Percentiles rank a stretch among this genome's conserved stretches.
Conservation (phyloP, 1,140 invertebrate species). For the Thrips palmi region DNA sequence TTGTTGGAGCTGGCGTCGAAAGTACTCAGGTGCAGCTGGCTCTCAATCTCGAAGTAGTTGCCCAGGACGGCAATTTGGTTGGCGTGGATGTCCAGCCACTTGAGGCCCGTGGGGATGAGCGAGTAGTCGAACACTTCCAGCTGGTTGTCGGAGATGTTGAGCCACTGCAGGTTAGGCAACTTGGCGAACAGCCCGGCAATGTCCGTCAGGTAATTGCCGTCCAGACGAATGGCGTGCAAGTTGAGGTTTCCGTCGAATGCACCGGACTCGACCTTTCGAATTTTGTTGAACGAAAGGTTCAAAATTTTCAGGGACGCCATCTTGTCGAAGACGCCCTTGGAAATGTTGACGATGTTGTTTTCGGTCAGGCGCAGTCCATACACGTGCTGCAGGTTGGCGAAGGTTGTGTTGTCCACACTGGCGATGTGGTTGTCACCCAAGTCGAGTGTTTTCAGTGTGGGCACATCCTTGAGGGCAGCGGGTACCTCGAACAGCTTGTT, state of each 20-base stretch:
- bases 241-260: constrained; percentile 68
- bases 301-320: constrained; percentile 69
- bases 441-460: constrained; percentile 66
- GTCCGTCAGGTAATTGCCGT: constrained; percentile 69
- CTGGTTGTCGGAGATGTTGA: constrained; percentile 82
- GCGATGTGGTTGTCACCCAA: constrained; percentile 76
- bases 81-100: constrained; percentile 77
- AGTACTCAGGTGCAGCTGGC: constrained; percentile 53
- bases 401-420: constrained; percentile 62
- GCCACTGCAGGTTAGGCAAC: constrained; percentile 56
- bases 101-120: constrained; percentile 66
- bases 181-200: constrained; percentile 73
- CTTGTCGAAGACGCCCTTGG: constrained; percentile 63
- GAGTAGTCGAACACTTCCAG: constrained; percentile 81
- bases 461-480: constrained; percentile 60
- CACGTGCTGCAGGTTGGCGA: constrained; percentile 58
- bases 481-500: constrained; percentile 71
- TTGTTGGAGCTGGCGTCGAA: constrained; percentile 75
- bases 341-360: constrained; percentile 73
- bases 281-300: constrained; percentile 73
- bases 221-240: constrained; percentile 68
- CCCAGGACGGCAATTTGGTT: constrained; percentile 70
- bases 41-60: constrained; percentile 69
- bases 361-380: constrained; percentile 70
- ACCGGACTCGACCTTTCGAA: constrained; percentile 66